Percentiles rank a stretch among this genome's conserved stretches.
phyloP scores from a whole-genome alignment of 2,888 invertebrate species.

The Drosophila nr. perissopoda region DNA sequence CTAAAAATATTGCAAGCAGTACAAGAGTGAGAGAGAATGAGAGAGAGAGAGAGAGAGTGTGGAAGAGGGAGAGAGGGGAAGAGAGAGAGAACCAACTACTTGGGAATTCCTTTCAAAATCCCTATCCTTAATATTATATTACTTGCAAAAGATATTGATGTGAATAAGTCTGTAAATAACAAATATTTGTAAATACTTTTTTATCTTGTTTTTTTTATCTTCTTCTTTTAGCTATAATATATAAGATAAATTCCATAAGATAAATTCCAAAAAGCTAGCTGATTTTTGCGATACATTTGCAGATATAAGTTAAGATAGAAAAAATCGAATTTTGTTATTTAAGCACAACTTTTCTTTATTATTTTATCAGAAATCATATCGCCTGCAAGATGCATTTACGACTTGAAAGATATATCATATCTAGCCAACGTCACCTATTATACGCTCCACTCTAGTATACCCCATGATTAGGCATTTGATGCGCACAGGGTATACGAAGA shows the following conservation, averaged over 20 bases:
- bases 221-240: too few species aligned
- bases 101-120: not conserved
- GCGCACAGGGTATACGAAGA: conserved; percentile 13
- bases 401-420: not conserved
- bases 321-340: too few species aligned
- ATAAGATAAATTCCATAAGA: too few species aligned
- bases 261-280: too few species aligned
- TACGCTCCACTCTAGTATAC: not conserved
- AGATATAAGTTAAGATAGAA: too few species aligned
- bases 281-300: too few species aligned
- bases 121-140: accelerated
- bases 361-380: not conserved
- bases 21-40: not conserved
- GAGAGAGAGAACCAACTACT: not conserved
- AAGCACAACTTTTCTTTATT: too few species aligned
- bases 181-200: not conserved
- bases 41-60: not conserved
- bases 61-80: not conserved
- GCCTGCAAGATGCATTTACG: not conserved
- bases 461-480: too few species aligned
- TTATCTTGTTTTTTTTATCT: too few species aligned
- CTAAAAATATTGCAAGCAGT: not conserved
- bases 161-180: not conserved
- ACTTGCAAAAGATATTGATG: not conserved
- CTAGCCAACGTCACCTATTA: not conserved